Conservation (phyloP, 2,797 vertebrate genomes). For the Heterohyrax brucei region DNA sequence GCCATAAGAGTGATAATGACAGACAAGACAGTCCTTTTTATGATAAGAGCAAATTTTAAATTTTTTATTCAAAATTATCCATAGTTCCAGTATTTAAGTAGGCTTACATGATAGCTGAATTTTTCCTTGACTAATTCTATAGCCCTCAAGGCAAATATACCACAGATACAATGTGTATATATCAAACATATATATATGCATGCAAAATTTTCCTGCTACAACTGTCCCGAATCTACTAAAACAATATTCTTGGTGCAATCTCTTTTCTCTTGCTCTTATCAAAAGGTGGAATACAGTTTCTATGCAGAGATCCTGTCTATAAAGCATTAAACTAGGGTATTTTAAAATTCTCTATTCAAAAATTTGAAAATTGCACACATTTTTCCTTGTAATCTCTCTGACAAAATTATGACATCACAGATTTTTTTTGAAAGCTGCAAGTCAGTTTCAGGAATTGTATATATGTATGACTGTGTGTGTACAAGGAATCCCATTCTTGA, state of each 20-base stretch:
- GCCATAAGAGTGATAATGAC: conserved; percentile 42
- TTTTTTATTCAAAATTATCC: conserved; percentile 64
- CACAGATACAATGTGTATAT: not conserved
- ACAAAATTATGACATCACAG: not conserved
- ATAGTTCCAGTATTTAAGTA: conserved; percentile 42
- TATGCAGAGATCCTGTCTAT: conserved; percentile 11
- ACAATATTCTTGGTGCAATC: not conserved
- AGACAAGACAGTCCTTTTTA: conserved; percentile 30
- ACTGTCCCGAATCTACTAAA: not conserved
- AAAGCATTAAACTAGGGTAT: not conserved
- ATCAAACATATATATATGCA: not conserved
- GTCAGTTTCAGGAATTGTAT: not conserved
- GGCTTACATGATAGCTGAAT: not conserved
- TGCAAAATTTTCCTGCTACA: accelerated
- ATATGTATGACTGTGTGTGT: too few relatives aligned
- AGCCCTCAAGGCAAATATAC: not conserved
- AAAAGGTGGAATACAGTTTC: conserved; percentile 49
- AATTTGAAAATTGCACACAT: not conserved
- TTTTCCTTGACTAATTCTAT: not conserved
- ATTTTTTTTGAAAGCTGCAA: not conserved
- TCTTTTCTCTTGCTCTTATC: not conserved
- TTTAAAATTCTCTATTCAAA: not conserved
- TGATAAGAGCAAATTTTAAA: conserved; percentile 22
- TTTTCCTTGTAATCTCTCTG: not conserved
- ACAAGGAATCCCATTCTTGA: not conserved